Evolutionary conservation across 2,113 vertebrate genomes (phyloP).

Genomic region (Lepisosteus oculatus): DNA sequence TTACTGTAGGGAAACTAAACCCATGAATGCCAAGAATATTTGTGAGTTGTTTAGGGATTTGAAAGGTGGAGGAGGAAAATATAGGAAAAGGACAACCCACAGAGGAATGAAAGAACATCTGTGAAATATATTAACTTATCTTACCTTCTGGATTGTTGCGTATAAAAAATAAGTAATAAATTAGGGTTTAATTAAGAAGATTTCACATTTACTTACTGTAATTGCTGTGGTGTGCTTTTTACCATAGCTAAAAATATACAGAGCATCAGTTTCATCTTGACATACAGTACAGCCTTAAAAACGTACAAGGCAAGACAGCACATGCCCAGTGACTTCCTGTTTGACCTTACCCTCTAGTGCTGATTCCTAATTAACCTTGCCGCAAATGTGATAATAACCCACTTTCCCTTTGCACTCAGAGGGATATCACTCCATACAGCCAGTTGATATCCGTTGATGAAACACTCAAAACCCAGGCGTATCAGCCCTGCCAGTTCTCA

Average conservation of each 20-base stretch:
- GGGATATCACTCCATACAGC: not conserved
- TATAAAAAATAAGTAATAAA: not conserved
- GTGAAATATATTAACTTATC: conserved; percentile 1
- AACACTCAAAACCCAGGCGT: not conserved
- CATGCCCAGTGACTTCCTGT: not conserved
- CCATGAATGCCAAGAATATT: conserved; percentile 4
- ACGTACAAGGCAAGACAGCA: not conserved
- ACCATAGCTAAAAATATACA: not conserved
- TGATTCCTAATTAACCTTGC: not conserved
- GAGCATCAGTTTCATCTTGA: not conserved
- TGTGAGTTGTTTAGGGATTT: not conserved
- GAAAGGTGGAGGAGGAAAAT: not conserved
- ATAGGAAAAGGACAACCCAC: conserved; percentile 6
- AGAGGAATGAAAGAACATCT: conserved; percentile 3
- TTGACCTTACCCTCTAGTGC: not conserved
- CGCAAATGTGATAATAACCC: not conserved
- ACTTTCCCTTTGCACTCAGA: not conserved
- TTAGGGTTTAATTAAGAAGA: conserved; percentile 14
- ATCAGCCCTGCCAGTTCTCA: not conserved
- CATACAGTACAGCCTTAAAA: not conserved
- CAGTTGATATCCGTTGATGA: not conserved
- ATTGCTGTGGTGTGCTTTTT: not conserved
- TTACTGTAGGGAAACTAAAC: conserved; percentile 1
- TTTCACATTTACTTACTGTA: not conserved
- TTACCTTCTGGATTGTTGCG: not conserved